Base-by-base conservation (phyloP, 1,140 invertebrate species). In the Chironomus striatipennis region DNA sequence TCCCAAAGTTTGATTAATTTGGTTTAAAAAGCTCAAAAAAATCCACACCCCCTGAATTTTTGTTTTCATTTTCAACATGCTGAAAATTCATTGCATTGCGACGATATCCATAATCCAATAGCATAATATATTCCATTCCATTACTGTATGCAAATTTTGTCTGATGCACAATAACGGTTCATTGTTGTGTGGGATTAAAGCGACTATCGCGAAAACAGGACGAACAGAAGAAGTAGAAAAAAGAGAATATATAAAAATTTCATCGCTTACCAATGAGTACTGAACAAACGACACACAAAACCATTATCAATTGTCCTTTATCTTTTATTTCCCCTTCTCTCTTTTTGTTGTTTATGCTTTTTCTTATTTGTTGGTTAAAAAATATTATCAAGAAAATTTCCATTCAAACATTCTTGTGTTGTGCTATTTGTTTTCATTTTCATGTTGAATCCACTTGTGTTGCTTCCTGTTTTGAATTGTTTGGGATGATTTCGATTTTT, bases 141-240 rank as follows among this genome's bases (percentile, higher is more conserved):
- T 70, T 70, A 70, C 65, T 70, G 65, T 70, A 70, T 70, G 65
- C 65, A 70, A 70, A 70, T 70, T 70, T 70, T 70, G 47, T 34
- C 47, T 57, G 47, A 57, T 57, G 47, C 47, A 57, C 47, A 57
- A 57, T 57, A 57, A 57, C 47, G 47, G 47, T 57, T 57, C 47
- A 57, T 57, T 57, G 47, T 57, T 57, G 47, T 57, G 12, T 57
- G 12, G 47, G 47, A 57, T 57, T 57, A 57, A 57, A 57, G n/a
- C 47, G n/a, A 57, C 47, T 57, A 57, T 57, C 5, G 47, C 43
- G n/a, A 57, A n/a, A 34, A 34, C 24, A 34, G 24, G 24, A 34
- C 24, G 24, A n/a, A 34, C n/a, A 1, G 12, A 47, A 10, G 15
- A 10, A 12, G 47, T 15, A 10, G 15, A 10, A 15, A 15, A 57